Conservation (phyloP, 1,140 invertebrate genomes). For the Orchesella cincta region DNA sequence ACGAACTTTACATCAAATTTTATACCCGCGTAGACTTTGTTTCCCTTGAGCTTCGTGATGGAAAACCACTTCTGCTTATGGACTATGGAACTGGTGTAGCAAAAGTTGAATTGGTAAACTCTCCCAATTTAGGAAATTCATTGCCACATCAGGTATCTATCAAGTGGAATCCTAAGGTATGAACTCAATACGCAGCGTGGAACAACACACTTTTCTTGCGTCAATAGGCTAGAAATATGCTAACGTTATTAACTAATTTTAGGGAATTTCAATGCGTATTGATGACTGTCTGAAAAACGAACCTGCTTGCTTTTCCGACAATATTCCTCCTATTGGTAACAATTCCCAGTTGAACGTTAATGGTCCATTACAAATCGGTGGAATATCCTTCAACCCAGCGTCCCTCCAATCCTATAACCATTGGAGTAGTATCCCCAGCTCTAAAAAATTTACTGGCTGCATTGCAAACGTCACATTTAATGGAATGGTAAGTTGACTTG, state of each 20-base stretch:
- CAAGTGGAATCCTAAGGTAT: slow-evolving; percentile 67
- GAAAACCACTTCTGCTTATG: slow-evolving; percentile 78
- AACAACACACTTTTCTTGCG: neutral
- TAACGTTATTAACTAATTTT: slow-evolving; percentile 9
- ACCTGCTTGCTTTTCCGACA: slow-evolving; percentile 50
- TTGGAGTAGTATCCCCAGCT: slow-evolving; percentile 69
- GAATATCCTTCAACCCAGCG: slow-evolving; percentile 66
- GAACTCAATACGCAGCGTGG: too few species aligned
- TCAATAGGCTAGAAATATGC: neutral
- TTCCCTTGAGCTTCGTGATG: slow-evolving; percentile 81
- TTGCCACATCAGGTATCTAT: slow-evolving; percentile 80
- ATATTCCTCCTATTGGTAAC: slow-evolving; percentile 65
- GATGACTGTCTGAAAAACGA: slow-evolving; percentile 46
- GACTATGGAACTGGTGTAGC: slow-evolving; percentile 86
- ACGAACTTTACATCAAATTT: too few species aligned
- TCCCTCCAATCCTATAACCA: slow-evolving; percentile 60
- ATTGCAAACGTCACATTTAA: slow-evolving; percentile 82
- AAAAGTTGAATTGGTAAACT: slow-evolving; percentile 68
- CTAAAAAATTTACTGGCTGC: slow-evolving; percentile 76
- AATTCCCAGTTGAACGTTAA: slow-evolving; percentile 80
- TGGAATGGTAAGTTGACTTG: slow-evolving; percentile 61
- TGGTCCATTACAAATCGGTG: slow-evolving; percentile 83
- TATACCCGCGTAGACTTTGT: slow-evolving; percentile 93
- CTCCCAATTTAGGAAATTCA: slow-evolving; percentile 74
- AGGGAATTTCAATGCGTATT: slow-evolving; percentile 46